Percentiles rank a stretch among this genome's conserved stretches.
Evolutionary conservation across 64 coral and sea anemone species (phyloP).

Genomic region (Actinia tenebrosa): DNA sequence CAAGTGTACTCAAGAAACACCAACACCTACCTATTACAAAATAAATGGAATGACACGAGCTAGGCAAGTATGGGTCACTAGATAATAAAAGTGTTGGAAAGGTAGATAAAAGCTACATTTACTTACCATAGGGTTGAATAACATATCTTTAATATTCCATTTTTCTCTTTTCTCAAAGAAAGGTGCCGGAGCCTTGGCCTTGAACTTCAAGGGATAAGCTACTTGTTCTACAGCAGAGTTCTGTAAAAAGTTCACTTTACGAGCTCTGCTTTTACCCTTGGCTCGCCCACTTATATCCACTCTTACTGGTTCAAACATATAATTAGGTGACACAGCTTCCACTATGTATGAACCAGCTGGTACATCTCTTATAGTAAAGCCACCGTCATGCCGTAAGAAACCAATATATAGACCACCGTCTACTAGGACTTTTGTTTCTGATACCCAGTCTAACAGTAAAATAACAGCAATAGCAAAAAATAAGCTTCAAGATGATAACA

Average conservation of each 20-base stretch:
- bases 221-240: constrained; percentile 92
- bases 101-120: too few relatives aligned
- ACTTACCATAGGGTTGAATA: constrained; percentile 99
- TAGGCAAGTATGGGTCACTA: too few relatives aligned
- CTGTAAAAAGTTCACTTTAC: constrained; percentile 99
- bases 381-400: constrained; percentile 84
- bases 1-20: too few relatives aligned
- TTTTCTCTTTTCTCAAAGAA: constrained; percentile 98
- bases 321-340: constrained; percentile 91
- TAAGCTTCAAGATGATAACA: background rate
- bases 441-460: constrained; percentile 80
- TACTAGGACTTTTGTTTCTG: constrained; percentile 77
- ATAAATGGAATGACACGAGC: too few relatives aligned
- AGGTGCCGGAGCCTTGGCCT: constrained; percentile 78
- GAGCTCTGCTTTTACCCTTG: constrained; percentile 91
- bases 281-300: constrained; percentile 93
- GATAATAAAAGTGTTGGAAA: too few relatives aligned
- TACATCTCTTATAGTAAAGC: constrained; percentile 78
- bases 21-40: too few relatives aligned
- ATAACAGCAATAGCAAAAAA: background rate
- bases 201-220: constrained; percentile 88
- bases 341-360: constrained; percentile 94
- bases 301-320: constrained; percentile 91
- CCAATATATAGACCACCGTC: constrained; percentile 88
- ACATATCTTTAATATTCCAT: constrained; percentile 90